Evolutionary conservation across 2,797 vertebrate species (phyloP).

Genomic region (Crenichthys baileyi): DNA sequence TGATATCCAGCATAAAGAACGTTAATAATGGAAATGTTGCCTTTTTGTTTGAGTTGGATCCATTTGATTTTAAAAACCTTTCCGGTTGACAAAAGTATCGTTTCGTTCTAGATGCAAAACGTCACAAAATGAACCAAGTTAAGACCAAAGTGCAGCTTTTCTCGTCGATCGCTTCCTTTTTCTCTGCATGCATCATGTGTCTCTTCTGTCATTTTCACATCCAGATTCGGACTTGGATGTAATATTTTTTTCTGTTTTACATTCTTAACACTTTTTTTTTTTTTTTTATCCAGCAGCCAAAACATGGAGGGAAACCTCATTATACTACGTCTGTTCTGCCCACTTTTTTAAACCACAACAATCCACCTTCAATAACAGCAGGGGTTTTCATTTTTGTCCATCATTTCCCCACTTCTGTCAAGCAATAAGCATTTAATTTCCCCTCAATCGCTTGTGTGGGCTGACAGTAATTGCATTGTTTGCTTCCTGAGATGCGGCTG

Average conservation of each 20-base stretch:
- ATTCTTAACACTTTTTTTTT: background rate
- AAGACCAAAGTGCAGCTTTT: background rate
- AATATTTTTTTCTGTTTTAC: too few species aligned
- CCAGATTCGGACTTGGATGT: background rate
- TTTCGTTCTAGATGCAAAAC: background rate
- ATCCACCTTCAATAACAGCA: slow-evolving; percentile 12
- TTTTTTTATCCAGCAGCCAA: background rate
- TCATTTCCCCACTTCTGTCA: slow-evolving; percentile 38
- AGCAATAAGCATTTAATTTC: slow-evolving; percentile 62
- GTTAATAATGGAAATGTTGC: too few species aligned
- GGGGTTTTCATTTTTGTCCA: slow-evolving; percentile 32
- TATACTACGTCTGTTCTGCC: background rate
- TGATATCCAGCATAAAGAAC: too few species aligned
- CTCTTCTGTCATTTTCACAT: background rate
- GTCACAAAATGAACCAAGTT: background rate
- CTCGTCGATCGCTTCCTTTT: too few species aligned
- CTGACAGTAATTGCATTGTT: slow-evolving; percentile 55
- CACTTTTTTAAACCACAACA: slow-evolving; percentile 28
- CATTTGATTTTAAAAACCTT: too few species aligned
- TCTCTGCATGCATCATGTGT: background rate
- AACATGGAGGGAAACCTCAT: background rate
- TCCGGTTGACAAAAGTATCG: too few species aligned
- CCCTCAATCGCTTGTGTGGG: slow-evolving; percentile 49
- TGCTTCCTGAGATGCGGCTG: slow-evolving; percentile 49
- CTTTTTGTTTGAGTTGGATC: too few species aligned